Conservation (phyloP, 1,140 invertebrate genomes). For the Meloidogyne chitwoodi region DNA sequence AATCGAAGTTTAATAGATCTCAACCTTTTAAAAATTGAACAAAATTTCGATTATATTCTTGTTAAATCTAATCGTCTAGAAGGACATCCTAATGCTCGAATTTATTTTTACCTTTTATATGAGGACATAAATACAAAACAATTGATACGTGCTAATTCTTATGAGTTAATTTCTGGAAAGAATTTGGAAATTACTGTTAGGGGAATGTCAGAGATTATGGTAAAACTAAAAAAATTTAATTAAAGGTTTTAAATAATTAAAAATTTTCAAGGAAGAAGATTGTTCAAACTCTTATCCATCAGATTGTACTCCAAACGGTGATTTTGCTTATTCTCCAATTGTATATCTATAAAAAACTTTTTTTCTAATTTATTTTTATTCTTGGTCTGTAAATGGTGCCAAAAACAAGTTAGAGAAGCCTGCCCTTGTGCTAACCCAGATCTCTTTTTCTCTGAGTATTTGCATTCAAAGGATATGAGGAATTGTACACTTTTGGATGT, state of each 20-base stretch:
- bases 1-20: background rate
- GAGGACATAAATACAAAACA: background rate
- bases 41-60: slow-evolving; percentile 28
- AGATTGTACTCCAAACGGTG: background rate
- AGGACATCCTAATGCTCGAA: background rate
- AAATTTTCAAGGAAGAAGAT: slow-evolving; percentile 6
- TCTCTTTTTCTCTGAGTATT: background rate
- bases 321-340: slow-evolving; percentile 6
- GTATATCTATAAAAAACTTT: background rate
- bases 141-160: slow-evolving; percentile 11
- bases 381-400: slow-evolving; percentile 26
- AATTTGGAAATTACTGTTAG: slow-evolving; percentile 25
- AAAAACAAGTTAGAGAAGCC: slow-evolving; percentile 17
- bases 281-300: background rate
- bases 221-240: background rate
- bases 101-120: slow-evolving; percentile 20
- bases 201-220: slow-evolving; percentile 19
- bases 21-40: background rate
- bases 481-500: slow-evolving; percentile 22
- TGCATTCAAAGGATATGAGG: background rate
- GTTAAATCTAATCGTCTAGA: slow-evolving; percentile 20
- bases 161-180: slow-evolving; percentile 22
- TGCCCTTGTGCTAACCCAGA: slow-evolving; percentile 22
- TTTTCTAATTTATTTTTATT: background rate
- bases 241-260: no score